Evolutionary conservation across 2,888 invertebrate genomes (phyloP).

Genomic region (Willowsia nigromaculata): DNA sequence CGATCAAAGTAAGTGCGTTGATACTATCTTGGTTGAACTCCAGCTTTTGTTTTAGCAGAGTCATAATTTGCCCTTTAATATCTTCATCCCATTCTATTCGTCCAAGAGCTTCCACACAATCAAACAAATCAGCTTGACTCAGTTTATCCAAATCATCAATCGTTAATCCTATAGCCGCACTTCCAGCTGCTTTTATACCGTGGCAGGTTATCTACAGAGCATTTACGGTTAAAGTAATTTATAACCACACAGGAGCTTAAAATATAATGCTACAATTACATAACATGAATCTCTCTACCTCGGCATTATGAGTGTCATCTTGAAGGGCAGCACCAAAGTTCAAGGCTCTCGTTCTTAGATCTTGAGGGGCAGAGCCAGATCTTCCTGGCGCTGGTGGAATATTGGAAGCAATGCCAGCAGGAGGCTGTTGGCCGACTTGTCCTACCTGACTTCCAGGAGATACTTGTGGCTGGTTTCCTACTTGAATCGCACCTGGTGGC

Average conservation of each 20-base stretch:
- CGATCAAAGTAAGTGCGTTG: constrained; percentile 72
- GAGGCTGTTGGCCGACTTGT: background rate
- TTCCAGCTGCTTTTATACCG: constrained; percentile 76
- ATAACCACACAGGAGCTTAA: background rate
- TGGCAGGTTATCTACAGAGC: constrained; percentile 77
- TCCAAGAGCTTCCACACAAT: constrained; percentile 77
- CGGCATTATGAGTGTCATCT: constrained; percentile 62
- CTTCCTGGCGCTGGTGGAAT: background rate
- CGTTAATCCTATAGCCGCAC: constrained; percentile 75
- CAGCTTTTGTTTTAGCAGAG: constrained; percentile 70
- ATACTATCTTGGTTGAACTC: constrained; percentile 62
- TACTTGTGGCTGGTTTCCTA: constrained; percentile 5
- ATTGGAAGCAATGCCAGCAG: background rate
- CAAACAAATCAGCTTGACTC: constrained; percentile 67
- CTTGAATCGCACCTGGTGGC: background rate
- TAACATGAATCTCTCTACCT: constrained; percentile 14
- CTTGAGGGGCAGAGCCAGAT: background rate
- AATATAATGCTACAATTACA: background rate
- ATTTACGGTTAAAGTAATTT: constrained; percentile 60
- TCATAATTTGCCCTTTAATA: constrained; percentile 68
- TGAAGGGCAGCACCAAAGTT: constrained; percentile 38
- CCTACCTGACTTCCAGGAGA: background rate
- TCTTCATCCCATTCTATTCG: constrained; percentile 76
- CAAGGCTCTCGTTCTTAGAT: background rate
- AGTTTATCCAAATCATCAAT: constrained; percentile 75